Evolutionary conservation across 2,113 vertebrate species (phyloP), one percentile per base, ranked within the genome.

Genomic region (Erythrocercus mccallii): DNA sequence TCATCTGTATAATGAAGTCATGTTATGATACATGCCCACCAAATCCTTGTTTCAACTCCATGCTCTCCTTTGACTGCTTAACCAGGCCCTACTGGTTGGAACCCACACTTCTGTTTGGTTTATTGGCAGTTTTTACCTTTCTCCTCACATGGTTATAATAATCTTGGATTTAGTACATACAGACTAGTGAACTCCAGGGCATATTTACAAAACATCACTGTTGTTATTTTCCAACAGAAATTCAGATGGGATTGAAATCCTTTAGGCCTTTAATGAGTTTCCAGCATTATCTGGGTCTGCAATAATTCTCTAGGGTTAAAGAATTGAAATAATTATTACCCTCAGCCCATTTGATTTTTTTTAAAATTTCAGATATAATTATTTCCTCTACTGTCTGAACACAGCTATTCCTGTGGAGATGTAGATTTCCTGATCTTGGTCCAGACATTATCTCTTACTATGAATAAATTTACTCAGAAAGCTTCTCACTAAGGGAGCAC

Each of bases 191-290:
- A 76, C 72, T 68, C 54, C n/a, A 22, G 77, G 40, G 40, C 38
- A 24, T 84, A 37, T 88, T 95, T 94, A 31, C 76, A 50, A 85
- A 80, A 77, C 69, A 74, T 31, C 64, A 37, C 30, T 87, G 85
- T 91, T 94, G 58, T 90, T 96, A 93, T 97, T 97, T 97, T 88
- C 64, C 86, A 80, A 62, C 24, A 61, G 78, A 86, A 88, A 96
- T 94, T 96, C 94, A 96, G 78, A 91, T 62, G 91, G 70, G 86
- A 92, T 65, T 96, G 57, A 96, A 96, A 95, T 96, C 88, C 81
- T 95, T 86, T 81, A 96, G 93, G 80, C 51, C 91, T 93, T 97
- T 97, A 98, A 98, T 96, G 88, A 97, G 95, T 97, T 97, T 97
- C 45, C 81, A 90, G 79, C 86, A 93, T 97, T 97, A 97, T 94